Evolutionary conservation across 2,888 invertebrate genomes (phyloP).

Genomic region (Caenorhabditis wallacei): DNA sequence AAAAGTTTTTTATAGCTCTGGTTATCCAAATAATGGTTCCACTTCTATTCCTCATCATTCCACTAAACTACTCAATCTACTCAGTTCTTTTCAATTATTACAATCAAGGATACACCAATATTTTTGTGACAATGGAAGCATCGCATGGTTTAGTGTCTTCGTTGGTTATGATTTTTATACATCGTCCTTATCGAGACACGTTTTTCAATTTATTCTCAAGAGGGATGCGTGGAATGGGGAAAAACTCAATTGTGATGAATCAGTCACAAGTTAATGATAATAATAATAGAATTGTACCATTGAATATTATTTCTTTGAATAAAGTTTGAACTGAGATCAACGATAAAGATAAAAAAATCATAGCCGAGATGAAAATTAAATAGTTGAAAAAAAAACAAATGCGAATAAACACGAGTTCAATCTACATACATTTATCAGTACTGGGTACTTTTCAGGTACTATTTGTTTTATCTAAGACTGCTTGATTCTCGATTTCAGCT

Average conservation of each 20-base stretch:
- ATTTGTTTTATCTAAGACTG: too few relatives aligned
- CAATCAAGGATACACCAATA: not conserved
- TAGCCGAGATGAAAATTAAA: too few relatives aligned
- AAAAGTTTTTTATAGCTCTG: constrained; percentile 17
- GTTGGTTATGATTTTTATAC: constrained; percentile 1
- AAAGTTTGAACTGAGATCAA: not conserved
- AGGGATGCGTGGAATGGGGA: not conserved
- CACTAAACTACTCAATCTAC: not conserved
- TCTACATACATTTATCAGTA: too few relatives aligned
- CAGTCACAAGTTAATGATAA: not conserved
- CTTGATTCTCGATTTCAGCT: too few relatives aligned
- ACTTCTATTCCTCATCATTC: not conserved
- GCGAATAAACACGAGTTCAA: too few relatives aligned
- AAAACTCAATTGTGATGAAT: not conserved
- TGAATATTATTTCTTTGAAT: not conserved
- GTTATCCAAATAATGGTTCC: constrained; percentile 15
- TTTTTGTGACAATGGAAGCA: not conserved
- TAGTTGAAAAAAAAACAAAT: too few relatives aligned
- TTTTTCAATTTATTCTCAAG: not conserved
- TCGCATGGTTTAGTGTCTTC: constrained; percentile 8
- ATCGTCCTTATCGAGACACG: constrained; percentile 11
- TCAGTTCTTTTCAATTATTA: not conserved
- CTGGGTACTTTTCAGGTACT: too few relatives aligned
- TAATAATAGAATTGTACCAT: not conserved
- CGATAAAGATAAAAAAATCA: too few relatives aligned